A percentile compares a stretch with the other conserved stretches of the same genome.
phyloP scores from a whole-genome alignment of 2,888 invertebrate species.

The Netelia inedita region DNA sequence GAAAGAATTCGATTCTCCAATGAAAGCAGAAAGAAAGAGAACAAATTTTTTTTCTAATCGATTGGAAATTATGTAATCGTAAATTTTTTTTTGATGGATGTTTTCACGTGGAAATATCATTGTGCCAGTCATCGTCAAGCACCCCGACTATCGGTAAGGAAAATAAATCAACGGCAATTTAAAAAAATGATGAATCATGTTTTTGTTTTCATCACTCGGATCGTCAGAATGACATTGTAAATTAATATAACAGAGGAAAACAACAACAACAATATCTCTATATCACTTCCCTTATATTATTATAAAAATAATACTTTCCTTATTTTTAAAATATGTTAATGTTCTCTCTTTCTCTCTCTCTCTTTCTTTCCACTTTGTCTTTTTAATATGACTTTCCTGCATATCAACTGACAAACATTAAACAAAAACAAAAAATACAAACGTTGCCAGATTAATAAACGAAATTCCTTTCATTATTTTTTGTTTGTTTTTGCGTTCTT shows the following conservation, averaged over 20 bases:
- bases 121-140: not conserved
- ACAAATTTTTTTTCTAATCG: not conserved
- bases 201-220: not conserved
- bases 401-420: not conserved
- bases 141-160: not conserved
- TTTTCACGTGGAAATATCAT: not conserved
- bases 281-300: too few relatives aligned
- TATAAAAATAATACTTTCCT: too few relatives aligned
- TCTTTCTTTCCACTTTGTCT: not conserved
- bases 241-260: not conserved
- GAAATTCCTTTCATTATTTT: not conserved
- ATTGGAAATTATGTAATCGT: not conserved
- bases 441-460: not conserved
- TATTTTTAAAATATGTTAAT: too few relatives aligned
- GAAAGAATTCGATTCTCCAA: too few relatives aligned
- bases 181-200: not conserved
- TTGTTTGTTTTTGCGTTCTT: not conserved
- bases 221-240: not conserved
- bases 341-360: too few relatives aligned
- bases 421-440: not conserved
- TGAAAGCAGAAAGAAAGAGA: not conserved
- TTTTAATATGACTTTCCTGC: not conserved
- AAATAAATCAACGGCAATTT: not conserved
- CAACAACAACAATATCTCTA: too few relatives aligned
- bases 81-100: not conserved